Percentiles rank a stretch among this genome's conserved stretches.
These are phyloP conservation scores for Astyanax mexicanus DNA, from an alignment of 2,797 vertebrate species.

Conservation along the genomic window DNA sequence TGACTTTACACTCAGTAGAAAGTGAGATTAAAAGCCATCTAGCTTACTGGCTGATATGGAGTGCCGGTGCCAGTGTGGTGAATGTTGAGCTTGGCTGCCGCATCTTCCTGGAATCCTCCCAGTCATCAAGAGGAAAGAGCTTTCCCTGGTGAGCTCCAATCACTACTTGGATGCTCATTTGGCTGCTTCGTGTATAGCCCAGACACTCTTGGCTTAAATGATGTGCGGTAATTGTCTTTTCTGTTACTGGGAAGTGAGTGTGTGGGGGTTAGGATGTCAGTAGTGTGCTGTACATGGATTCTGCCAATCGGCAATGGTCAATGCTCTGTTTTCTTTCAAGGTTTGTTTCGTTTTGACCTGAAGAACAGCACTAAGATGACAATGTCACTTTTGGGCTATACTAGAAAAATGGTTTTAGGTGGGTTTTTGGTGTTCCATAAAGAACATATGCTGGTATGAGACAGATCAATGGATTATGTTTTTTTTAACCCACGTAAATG, in stretches of 20 bases:
- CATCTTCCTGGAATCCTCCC: background rate
- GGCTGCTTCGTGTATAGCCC: background rate
- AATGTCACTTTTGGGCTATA: too few species aligned
- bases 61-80: conserved; percentile 2
- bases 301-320: background rate
- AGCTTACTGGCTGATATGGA: background rate
- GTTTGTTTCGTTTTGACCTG: too few species aligned
- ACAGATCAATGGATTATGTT: too few species aligned
- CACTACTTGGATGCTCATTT: background rate
- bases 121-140: background rate
- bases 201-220: background rate
- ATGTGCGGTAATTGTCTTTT: background rate
- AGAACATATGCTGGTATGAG: too few species aligned
- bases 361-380: too few species aligned
- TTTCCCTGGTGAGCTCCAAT: background rate
- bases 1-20: background rate
- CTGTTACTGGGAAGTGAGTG: background rate
- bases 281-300: background rate
- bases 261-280: background rate
- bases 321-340: too few species aligned
- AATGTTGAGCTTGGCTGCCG: background rate
- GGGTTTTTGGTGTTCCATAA: too few species aligned
- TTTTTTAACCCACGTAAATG: too few species aligned
- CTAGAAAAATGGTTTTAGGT: too few species aligned
- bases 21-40: background rate